Evolutionary conservation across 2,113 vertebrate species (phyloP).

Genomic region (Onychostruthus taczanowskii): DNA sequence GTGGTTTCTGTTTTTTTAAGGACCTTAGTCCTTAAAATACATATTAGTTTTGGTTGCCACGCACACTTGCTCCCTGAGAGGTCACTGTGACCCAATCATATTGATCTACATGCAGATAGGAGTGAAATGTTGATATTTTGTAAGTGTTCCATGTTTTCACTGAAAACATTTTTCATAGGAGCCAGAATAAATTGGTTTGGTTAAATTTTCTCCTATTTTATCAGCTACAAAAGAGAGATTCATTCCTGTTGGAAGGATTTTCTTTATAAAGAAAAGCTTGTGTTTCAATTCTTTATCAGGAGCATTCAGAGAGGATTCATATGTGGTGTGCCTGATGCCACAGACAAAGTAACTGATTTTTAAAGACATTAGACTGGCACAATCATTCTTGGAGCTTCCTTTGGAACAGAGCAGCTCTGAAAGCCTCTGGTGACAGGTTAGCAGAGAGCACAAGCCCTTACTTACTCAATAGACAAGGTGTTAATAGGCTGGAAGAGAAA

Average conservation of each 20-base stretch:
- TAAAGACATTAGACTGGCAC: not conserved
- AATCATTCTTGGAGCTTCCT: not conserved
- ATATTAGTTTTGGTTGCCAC: conserved; percentile 17
- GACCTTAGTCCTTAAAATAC: not conserved
- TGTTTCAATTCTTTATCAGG: not conserved
- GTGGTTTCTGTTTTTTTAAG: not conserved
- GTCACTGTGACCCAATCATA: conserved; percentile 38
- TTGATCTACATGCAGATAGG: conserved; percentile 17
- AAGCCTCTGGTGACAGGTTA: not conserved
- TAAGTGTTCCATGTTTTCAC: conserved; percentile 14
- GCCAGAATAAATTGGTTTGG: not conserved
- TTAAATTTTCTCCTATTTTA: not conserved
- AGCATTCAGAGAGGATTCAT: not conserved
- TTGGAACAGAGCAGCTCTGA: not conserved
- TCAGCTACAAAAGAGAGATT: not conserved
- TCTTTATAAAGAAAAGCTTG: not conserved
- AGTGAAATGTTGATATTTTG: conserved; percentile 16
- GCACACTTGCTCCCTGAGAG: conserved; percentile 17
- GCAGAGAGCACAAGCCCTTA: not conserved
- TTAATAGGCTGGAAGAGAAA: not conserved
- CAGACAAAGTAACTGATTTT: not conserved
- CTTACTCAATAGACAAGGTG: not conserved
- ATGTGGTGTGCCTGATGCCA: not conserved
- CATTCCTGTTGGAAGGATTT: not conserved
- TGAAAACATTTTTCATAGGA: conserved; percentile 6